phyloP scores from a whole-genome alignment of 2,888 invertebrate species.

The Esperia sulphurella region DNA sequence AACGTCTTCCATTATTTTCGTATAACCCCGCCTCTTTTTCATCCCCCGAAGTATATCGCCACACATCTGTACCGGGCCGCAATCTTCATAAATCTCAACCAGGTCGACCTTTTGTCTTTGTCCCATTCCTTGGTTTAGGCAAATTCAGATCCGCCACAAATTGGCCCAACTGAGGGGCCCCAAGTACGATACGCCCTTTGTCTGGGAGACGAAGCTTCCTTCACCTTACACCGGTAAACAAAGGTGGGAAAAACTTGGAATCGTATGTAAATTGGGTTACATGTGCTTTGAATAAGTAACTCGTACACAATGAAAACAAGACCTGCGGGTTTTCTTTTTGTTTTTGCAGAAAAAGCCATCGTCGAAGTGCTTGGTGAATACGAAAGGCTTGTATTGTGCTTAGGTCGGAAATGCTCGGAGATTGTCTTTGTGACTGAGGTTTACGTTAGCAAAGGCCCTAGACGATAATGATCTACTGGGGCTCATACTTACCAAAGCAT shows the following conservation, averaged over 20 bases:
- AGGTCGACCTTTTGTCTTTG: slow-evolving; percentile 66
- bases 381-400: slow-evolving; percentile 22
- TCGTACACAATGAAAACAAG: slow-evolving; percentile 32
- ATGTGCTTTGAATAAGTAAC: slow-evolving; percentile 49
- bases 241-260: slow-evolving; percentile 40
- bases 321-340: slow-evolving; percentile 24
- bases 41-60: slow-evolving; percentile 16
- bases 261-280: slow-evolving; percentile 55
- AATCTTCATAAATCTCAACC: slow-evolving; percentile 68
- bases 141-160: slow-evolving; percentile 65
- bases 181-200: slow-evolving; percentile 39
- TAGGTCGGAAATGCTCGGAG: slow-evolving; percentile 19
- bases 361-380: slow-evolving; percentile 36
- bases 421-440: slow-evolving; percentile 20
- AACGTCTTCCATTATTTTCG: slow-evolving; percentile 10
- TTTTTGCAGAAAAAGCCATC: slow-evolving; percentile 27
- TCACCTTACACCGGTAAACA: slow-evolving; percentile 43
- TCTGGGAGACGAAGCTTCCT: slow-evolving; percentile 31
- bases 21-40: slow-evolving; percentile 17
- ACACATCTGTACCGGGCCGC: slow-evolving; percentile 35
- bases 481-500: slow-evolving; percentile 15
- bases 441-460: slow-evolving; percentile 18
- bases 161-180: slow-evolving; percentile 47
- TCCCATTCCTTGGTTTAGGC: slow-evolving; percentile 58
- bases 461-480: slow-evolving; percentile 22